phyloP scores from a whole-genome alignment of 2,797 vertebrate species.

The Dromococcyx pavoninus region DNA sequence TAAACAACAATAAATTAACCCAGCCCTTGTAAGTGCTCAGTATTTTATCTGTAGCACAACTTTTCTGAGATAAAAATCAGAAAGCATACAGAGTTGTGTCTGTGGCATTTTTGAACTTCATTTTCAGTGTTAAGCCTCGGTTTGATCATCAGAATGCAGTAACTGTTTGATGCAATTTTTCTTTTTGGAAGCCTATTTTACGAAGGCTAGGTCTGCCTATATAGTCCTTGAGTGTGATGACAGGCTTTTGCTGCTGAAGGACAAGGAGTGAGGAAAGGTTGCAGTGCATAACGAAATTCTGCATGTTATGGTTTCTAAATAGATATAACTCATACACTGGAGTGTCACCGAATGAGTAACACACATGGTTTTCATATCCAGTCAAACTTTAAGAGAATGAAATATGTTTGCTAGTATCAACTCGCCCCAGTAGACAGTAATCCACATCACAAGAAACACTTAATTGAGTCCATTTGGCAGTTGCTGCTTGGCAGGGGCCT shows the following conservation, averaged over 20 bases:
- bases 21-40: background rate
- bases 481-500: slow-evolving; percentile 47
- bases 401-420: slow-evolving; percentile 39
- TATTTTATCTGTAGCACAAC: background rate
- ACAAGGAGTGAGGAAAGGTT: background rate
- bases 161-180: background rate
- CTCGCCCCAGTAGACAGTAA: slow-evolving; percentile 37
- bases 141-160: slow-evolving; percentile 1
- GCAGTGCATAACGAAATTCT: background rate
- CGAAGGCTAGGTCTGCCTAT: background rate
- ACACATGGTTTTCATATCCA: slow-evolving; percentile 35
- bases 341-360: slow-evolving; percentile 11
- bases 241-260: background rate
- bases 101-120: background rate
- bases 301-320: background rate
- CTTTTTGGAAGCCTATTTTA: background rate
- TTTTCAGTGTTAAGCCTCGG: background rate
- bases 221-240: background rate
- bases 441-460: slow-evolving; percentile 49
- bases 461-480: slow-evolving; percentile 62
- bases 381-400: slow-evolving; percentile 55
- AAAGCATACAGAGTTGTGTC: background rate
- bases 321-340: slow-evolving; percentile 43
- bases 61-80: background rate
- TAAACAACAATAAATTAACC: background rate